Evolutionary conservation across 1,140 invertebrate species (phyloP).

Genomic region (Euwallacea similis): DNA sequence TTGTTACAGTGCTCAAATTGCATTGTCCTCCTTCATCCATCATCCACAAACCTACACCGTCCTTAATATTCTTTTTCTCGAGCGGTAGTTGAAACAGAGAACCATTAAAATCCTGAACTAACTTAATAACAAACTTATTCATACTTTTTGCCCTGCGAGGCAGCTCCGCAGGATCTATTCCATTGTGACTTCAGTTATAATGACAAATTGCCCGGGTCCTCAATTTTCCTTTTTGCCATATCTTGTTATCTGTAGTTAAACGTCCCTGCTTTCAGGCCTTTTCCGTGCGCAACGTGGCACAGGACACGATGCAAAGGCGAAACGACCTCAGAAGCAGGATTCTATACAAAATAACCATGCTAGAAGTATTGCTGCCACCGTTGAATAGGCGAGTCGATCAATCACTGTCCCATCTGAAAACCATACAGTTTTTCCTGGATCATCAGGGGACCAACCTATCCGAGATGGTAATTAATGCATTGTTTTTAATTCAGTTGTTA

Average conservation of each 20-base stretch:
- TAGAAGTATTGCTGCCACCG: constrained; percentile 72
- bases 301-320: constrained; percentile 66
- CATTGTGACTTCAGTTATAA: constrained; percentile 13
- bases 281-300: constrained; percentile 65
- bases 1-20: too few species aligned
- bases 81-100: neutral
- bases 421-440: constrained; percentile 70
- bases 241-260: constrained; percentile 12
- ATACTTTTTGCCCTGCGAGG: neutral
- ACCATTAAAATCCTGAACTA: constrained; percentile 7
- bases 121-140: constrained; percentile 5
- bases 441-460: constrained; percentile 58
- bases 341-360: constrained; percentile 71
- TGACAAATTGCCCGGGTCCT: constrained; percentile 18
- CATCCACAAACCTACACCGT: too few species aligned
- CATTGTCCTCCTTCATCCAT: too few species aligned
- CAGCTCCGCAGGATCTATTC: neutral
- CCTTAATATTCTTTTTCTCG: constrained; percentile 1
- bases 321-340: constrained; percentile 70
- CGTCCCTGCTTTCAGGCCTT: constrained; percentile 50
- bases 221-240: constrained; percentile 20
- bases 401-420: constrained; percentile 70
- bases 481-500: neutral
- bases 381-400: constrained; percentile 70
- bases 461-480: constrained; percentile 34